Evolutionary conservation across 2,797 vertebrate genomes (phyloP), one percentile per base, ranked within the genome.

Genomic region (Sebastes minor): DNA sequence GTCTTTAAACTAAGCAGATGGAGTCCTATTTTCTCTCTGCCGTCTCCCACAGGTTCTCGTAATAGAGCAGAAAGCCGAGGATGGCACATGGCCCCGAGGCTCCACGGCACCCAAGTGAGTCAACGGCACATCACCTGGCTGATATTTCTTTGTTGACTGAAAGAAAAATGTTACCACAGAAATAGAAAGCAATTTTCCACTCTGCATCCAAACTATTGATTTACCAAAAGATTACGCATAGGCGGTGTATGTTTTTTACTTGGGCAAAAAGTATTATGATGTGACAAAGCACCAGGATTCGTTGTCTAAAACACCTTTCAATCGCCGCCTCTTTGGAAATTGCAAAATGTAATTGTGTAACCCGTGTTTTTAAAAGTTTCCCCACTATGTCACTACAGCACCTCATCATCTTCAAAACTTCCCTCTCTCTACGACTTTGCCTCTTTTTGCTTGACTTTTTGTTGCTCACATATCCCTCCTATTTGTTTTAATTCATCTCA

Each of bases 21-120:
- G 46, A 89, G 52, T 32, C n/a, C 30, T 35, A 11, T 76, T 35
- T 69, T 79, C 56, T 76, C 25, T 79, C 4, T 80, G 3, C 35
- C 5, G 8, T 88, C 76, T 86, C 79, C 75, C 49, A 16, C 95
- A 99, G 99, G 96, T 99, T 86, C 97, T 99, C 42, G 98, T 99
- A 82, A 99, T 99, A 95, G 99, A 99, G 94, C 97, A 98, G 96
- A 99, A 98, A 96, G 98, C 96, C 65, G 97, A 98, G 91, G 98
- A 99, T 62, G 99, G 99, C 92, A 90, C 97, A 1, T 99, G 99
- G 99, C 98, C 98, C 76, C 96, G 98, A 93, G 97, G 97, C 93
- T 97, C 97, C 91, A 96, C 97, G 71, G 88, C 97, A 91, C 95
- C 97, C 86, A 99, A 98, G 98, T 99, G 96, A 98, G 98, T 97